These are phyloP conservation scores for Agonopterix alstromeriana DNA, from an alignment of 2,888 invertebrate species.

Conservation along the genomic window DNA sequence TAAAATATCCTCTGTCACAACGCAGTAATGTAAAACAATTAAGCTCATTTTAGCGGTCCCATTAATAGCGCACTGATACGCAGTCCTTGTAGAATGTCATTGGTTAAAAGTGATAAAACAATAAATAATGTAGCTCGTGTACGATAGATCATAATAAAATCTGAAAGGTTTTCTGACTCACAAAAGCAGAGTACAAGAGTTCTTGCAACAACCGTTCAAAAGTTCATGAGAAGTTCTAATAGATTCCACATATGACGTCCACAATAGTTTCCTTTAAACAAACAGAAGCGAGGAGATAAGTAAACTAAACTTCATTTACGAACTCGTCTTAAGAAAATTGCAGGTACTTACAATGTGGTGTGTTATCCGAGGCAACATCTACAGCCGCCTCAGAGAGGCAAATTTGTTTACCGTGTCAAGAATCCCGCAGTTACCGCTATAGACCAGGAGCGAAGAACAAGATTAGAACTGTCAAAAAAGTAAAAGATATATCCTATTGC, in stretches of 20 bases:
- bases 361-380: background rate
- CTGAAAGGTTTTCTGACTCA: too few species aligned
- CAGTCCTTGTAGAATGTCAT: too few species aligned
- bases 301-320: background rate
- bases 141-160: too few species aligned
- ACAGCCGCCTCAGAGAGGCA: conserved; percentile 6
- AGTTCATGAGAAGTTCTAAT: conserved; percentile 15
- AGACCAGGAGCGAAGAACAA: background rate
- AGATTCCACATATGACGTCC: conserved; percentile 7
- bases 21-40: too few species aligned
- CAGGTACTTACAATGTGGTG: background rate
- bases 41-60: too few species aligned
- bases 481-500: background rate
- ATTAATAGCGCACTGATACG: too few species aligned
- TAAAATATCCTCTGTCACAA: too few species aligned
- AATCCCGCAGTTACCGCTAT: conserved; percentile 12
- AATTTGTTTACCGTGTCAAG: conserved; percentile 26
- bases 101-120: too few species aligned
- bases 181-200: background rate
- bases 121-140: too few species aligned
- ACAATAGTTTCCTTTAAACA: background rate
- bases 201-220: conserved; percentile 3
- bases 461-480: background rate
- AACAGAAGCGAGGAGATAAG: background rate
- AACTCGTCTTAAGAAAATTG: background rate